Base-by-base conservation (phyloP, 2,888 invertebrate genomes). In the Callimorpha dominula region DNA sequence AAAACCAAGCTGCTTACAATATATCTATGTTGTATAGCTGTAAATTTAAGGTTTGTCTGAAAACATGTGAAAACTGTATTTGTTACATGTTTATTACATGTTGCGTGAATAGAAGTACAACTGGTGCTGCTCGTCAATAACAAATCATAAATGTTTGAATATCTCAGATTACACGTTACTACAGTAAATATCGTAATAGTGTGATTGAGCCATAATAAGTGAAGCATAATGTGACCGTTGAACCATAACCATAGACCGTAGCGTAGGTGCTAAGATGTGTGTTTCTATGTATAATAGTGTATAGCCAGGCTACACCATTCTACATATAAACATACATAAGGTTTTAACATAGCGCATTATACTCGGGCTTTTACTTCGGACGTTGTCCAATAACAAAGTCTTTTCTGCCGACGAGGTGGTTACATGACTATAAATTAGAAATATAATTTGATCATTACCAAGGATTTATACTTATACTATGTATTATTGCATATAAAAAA, bases 211-310 rank as follows among this genome's bases (percentile, higher is more conserved):
- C 60, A 70, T 65, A 79, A 71, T 71, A 77, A 72, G 74, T 74
- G 81, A 81, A 76, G 77, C 81, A 77, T 72, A 60, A 74, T 73
- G 73, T 78, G 82, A 79, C 72, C 82, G 68, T 74, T 82, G 80
- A 83, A 76, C 81, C 83, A 80, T 76, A 76, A 65, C 75, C 72
- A 73, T 46, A 42, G 73, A 68, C 75, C 71, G 1, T 31, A 79
- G 75, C 9, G 70, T 70, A 79, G 75, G 73, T 77, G 81, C 70
- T 75, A 79, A 73, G 31, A 31, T 31, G 2, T 31, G 31, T 31
- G 31, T 31, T 31, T 31, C 1, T 31, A 31, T 31, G 31, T 31
- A 1, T 2, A 31, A 31, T 31, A 31, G 31, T 31, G 31, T 31
- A 31, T 31, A 31, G 31, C 31, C 31, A 31, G 31, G 31, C 31